Conservation (phyloP, 2,797 vertebrate species). For the Coregonus ussuriensis region DNA sequence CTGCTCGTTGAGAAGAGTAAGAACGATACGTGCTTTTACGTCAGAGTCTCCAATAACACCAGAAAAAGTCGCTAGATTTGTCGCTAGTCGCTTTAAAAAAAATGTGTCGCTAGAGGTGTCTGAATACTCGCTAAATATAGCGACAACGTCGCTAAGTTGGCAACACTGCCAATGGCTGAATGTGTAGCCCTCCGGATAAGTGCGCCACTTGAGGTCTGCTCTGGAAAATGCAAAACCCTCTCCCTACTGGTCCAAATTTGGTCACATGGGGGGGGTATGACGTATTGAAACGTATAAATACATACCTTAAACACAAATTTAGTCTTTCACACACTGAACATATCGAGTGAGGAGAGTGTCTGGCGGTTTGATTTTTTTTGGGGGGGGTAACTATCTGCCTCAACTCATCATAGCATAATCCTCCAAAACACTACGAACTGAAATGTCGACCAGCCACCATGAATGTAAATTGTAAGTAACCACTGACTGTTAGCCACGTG, state of each 20-base stretch:
- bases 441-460: neutral
- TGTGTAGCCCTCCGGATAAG: too few relatives aligned
- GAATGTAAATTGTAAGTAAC: neutral
- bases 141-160: too few relatives aligned
- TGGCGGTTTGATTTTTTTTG: fast-evolving
- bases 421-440: neutral
- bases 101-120: too few relatives aligned
- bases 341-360: neutral
- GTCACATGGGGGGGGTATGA: neutral
- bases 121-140: too few relatives aligned
- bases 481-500: neutral
- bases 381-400: neutral
- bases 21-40: too few relatives aligned
- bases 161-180: too few relatives aligned
- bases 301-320: neutral
- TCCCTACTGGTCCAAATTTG: neutral
- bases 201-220: neutral
- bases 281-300: neutral
- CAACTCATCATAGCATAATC: neutral
- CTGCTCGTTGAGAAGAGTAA: too few relatives aligned
- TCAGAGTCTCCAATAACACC: too few relatives aligned
- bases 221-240: neutral
- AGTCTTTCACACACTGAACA: neutral
- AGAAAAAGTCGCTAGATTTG: too few relatives aligned
- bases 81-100: too few relatives aligned